Percentiles rank a stretch among this genome's conserved stretches.
Evolutionary conservation across 2,113 vertebrate species (phyloP).

Genomic region (Oreochromis aureus): DNA sequence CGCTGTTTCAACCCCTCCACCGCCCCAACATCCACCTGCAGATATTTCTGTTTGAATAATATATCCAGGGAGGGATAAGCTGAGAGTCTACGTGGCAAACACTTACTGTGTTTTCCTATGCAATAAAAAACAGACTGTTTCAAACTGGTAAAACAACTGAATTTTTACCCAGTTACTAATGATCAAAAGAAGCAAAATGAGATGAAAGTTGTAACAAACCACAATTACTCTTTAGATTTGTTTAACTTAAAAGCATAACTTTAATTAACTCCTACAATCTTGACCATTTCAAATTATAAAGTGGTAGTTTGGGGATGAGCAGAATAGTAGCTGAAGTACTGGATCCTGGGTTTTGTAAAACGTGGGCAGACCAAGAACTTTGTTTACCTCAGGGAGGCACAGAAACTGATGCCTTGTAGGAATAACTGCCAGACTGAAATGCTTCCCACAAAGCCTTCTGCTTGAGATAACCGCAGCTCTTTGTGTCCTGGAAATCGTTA

Average conservation of each 20-base stretch:
- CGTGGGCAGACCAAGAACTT: rapidly evolving
- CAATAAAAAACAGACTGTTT: background rate
- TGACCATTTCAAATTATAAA: background rate
- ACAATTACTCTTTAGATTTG: background rate
- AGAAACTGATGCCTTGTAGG: background rate
- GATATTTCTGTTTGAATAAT: background rate
- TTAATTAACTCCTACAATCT: background rate
- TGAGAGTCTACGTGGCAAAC: background rate
- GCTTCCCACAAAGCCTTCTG: background rate
- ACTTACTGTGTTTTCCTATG: background rate
- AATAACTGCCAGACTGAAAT: background rate
- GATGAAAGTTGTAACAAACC: too few relatives aligned
- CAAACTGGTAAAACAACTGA: background rate
- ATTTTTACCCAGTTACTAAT: background rate
- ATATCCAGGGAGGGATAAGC: background rate
- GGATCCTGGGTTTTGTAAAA: background rate
- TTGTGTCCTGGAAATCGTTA: background rate
- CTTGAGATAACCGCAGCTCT: background rate
- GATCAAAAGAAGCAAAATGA: background rate
- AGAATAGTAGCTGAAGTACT: background rate
- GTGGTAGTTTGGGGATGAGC: background rate
- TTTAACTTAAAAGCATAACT: background rate
- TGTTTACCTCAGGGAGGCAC: background rate
- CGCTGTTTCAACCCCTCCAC: background rate
- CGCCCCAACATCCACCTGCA: rapidly evolving